Percentiles rank a stretch among this genome's conserved stretches.
These are phyloP conservation scores for Marronus borbonicus DNA, from an alignment of 2,888 invertebrate genomes.

Conservation along the genomic window DNA sequence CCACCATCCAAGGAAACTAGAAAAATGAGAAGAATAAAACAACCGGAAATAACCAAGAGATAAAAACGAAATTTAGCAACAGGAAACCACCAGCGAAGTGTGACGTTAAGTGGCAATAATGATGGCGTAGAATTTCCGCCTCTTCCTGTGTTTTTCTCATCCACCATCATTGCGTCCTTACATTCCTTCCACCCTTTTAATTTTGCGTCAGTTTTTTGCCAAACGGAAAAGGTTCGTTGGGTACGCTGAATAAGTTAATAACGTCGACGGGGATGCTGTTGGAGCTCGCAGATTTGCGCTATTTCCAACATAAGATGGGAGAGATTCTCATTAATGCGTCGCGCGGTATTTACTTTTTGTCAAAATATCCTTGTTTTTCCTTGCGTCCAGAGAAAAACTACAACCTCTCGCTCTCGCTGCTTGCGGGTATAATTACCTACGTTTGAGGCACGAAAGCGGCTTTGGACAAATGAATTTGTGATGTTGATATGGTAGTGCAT, in stretches of 20 bases:
- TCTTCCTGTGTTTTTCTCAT: not conserved
- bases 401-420: too few relatives aligned
- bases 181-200: constrained; percentile 18
- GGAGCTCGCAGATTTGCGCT: not conserved
- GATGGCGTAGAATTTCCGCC: not conserved
- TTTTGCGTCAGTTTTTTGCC: constrained; percentile 5
- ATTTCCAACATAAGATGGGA: not conserved
- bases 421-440: too few relatives aligned
- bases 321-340: too few relatives aligned
- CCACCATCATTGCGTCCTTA: not conserved
- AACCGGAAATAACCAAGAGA: constrained; percentile 24
- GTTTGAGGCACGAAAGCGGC: too few relatives aligned
- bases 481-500: too few relatives aligned
- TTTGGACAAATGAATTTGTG: too few relatives aligned
- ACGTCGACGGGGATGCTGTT: not conserved
- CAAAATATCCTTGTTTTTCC: too few relatives aligned
- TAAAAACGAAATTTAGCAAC: constrained; percentile 33
- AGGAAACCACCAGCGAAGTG: not conserved
- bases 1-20: not conserved
- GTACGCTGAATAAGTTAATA: constrained; percentile 7
- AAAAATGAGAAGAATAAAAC: constrained; percentile 6
- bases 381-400: too few relatives aligned
- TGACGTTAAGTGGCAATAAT: constrained; percentile 20
- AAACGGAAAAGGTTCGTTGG: not conserved
- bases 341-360: too few relatives aligned